Conservation (phyloP, 2,797 vertebrate species). For the Phalloptychus januarius region DNA sequence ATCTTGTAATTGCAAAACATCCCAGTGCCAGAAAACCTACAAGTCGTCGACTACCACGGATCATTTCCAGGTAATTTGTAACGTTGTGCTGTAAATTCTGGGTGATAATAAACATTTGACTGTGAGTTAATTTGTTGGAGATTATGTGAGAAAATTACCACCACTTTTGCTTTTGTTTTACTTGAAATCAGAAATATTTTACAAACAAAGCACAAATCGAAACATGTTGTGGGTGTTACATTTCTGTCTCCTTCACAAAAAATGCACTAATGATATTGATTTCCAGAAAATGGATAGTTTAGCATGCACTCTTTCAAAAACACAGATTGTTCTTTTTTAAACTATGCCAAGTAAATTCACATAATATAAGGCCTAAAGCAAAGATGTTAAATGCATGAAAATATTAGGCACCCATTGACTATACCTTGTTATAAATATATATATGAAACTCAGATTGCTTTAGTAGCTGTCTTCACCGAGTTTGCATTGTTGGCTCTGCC, state of each 20-base stretch:
- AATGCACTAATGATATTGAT: neutral
- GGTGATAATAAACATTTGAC: neutral
- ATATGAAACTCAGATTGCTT: neutral
- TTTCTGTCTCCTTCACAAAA: neutral
- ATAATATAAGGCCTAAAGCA: neutral
- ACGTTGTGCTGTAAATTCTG: neutral
- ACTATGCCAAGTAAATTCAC: neutral
- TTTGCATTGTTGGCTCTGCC: neutral
- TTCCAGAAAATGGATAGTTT: neutral
- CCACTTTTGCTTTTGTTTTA: neutral
- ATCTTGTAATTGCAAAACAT: slow-evolving; percentile 72
- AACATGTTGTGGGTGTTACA: neutral
- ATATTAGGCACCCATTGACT: neutral
- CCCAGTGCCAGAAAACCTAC: slow-evolving; percentile 72
- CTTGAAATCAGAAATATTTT: neutral
- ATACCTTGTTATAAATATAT: neutral
- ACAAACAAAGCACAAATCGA: neutral
- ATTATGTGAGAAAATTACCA: neutral
- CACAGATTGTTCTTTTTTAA: neutral
- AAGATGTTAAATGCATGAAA: neutral
- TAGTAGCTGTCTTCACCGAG: neutral
- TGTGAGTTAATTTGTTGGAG: neutral
- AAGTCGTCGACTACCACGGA: slow-evolving; percentile 64
- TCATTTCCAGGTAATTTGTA: slow-evolving; percentile 78
- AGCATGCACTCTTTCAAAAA: neutral